Evolutionary conservation across 2,888 invertebrate genomes (phyloP).

Genomic region (Cremastinae sp.): DNA sequence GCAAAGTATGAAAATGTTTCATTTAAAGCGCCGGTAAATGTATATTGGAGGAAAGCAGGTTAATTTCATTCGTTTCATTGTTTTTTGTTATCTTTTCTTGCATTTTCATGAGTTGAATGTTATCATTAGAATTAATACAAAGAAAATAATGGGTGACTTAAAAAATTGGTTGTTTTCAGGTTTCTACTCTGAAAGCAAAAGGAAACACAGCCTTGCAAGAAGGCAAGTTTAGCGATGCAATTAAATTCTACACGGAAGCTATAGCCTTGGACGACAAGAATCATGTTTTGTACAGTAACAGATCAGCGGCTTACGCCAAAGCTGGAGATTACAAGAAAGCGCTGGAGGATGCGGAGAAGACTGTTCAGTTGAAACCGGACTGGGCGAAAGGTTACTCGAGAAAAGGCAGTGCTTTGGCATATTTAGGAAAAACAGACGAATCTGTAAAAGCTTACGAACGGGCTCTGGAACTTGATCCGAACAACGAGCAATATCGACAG

Average conservation of each 20-base stretch:
- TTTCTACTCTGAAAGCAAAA: conserved; percentile 90
- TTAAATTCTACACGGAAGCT: conserved; percentile 90
- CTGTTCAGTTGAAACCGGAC: conserved; percentile 89
- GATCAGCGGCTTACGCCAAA: conserved; percentile 95
- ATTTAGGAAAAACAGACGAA: conserved; percentile 87
- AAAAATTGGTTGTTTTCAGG: conserved; percentile 82
- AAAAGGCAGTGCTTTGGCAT: conserved; percentile 92
- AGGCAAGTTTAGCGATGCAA: conserved; percentile 89
- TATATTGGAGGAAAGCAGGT: too few species aligned
- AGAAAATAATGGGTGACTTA: too few species aligned
- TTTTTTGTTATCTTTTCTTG: too few species aligned
- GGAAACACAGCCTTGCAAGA: conserved; percentile 92
- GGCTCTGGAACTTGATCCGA: conserved; percentile 88
- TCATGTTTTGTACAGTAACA: conserved; percentile 94
- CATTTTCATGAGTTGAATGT: too few species aligned
- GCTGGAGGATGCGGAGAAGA: conserved; percentile 92
- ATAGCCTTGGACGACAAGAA: conserved; percentile 90
- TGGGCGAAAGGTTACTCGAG: conserved; percentile 96
- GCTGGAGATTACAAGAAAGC: conserved; percentile 88
- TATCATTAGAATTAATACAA: too few species aligned
- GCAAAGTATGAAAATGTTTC: too few species aligned
- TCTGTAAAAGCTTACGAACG: conserved; percentile 89
- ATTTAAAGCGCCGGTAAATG: too few species aligned
- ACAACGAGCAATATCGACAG: conserved; percentile 86
- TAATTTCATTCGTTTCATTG: too few species aligned